These are phyloP conservation scores for Criorhina ranunculi DNA, from an alignment of 2,888 invertebrate genomes.

Conservation along the genomic window DNA sequence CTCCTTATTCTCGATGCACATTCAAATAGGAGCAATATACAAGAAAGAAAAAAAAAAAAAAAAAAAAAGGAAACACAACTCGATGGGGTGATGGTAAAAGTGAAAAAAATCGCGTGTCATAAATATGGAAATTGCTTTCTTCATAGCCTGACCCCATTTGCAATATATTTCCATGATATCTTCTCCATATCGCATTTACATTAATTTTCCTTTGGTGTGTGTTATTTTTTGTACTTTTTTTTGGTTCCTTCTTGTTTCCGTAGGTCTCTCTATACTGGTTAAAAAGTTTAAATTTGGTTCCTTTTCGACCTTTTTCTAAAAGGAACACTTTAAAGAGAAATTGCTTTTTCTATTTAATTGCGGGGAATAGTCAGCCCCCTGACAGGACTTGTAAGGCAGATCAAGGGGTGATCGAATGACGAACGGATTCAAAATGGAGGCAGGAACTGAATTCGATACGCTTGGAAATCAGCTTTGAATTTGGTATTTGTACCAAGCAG, in stretches of 20 bases:
- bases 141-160: constrained; percentile 75
- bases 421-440: too few species aligned
- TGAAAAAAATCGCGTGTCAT: constrained; percentile 75
- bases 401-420: too few species aligned
- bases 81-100: constrained; percentile 19
- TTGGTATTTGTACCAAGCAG: too few species aligned
- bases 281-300: constrained; percentile 23
- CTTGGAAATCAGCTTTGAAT: too few species aligned
- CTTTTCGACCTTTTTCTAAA: constrained; percentile 14
- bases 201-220: constrained; percentile 68
- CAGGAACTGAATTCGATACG: too few species aligned
- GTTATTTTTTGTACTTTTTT: constrained; percentile 9
- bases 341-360: not conserved
- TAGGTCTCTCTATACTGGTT: not conserved
- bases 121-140: constrained; percentile 77
- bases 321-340: constrained; percentile 11
- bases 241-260: not conserved
- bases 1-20: constrained; percentile 69
- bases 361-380: not conserved
- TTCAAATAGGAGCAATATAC: constrained; percentile 64
- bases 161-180: constrained; percentile 76
- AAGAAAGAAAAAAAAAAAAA: constrained; percentile 24
- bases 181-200: constrained; percentile 76
- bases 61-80: constrained; percentile 7
- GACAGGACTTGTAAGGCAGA: too few species aligned